Conservation (phyloP, 2,888 invertebrate species). For the Molorchus minor region DNA sequence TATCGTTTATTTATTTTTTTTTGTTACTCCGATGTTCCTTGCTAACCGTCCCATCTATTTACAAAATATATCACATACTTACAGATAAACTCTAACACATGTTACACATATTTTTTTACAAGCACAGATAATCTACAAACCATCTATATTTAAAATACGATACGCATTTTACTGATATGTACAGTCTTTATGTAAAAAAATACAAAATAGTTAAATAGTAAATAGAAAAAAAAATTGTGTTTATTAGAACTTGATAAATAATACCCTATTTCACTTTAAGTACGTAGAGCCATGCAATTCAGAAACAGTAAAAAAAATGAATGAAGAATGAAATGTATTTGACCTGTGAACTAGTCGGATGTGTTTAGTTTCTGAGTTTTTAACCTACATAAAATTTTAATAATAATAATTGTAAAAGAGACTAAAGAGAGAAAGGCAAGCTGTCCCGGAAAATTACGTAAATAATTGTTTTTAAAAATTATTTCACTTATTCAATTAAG, state of each 20-base stretch:
- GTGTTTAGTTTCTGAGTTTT: too few relatives aligned
- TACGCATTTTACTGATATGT: slow-evolving; percentile 5
- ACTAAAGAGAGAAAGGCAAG: too few relatives aligned
- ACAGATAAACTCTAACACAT: slow-evolving; percentile 7
- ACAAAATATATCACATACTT: slow-evolving; percentile 15
- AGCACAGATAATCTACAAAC: slow-evolving; percentile 5
- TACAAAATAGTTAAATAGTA: slow-evolving; percentile 12
- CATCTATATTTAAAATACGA: not conserved
- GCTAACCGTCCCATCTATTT: slow-evolving; percentile 1
- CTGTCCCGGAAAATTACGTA: too few relatives aligned
- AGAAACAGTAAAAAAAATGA: too few relatives aligned
- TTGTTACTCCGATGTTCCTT: not conserved
- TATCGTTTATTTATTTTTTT: not conserved
- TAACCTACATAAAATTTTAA: too few relatives aligned
- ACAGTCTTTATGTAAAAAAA: slow-evolving; percentile 15
- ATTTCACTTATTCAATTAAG: too few relatives aligned
- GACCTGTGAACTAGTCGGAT: too few relatives aligned
- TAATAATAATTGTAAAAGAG: too few relatives aligned
- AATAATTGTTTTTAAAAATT: too few relatives aligned
- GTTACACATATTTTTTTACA: slow-evolving; percentile 8
- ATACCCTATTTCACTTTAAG: slow-evolving; percentile 14
- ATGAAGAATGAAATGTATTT: not conserved
- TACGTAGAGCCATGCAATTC: slow-evolving; percentile 24
- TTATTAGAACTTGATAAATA: slow-evolving; percentile 3
- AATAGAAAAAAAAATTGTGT: slow-evolving; percentile 4